phyloP scores from a whole-genome alignment of 2,113 vertebrate genomes.

The Caretta caretta region DNA sequence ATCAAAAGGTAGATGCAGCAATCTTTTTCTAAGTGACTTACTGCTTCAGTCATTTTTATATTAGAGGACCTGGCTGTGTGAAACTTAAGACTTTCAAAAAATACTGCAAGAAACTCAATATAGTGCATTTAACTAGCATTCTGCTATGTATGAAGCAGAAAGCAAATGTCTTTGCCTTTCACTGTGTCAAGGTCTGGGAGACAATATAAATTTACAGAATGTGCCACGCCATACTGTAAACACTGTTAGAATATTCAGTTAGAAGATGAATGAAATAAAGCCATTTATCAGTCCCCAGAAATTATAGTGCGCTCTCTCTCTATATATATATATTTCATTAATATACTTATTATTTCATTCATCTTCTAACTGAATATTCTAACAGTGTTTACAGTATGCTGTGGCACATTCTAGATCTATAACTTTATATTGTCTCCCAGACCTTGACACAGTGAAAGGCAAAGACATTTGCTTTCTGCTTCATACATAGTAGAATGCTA shows the following conservation, averaged over 20 bases:
- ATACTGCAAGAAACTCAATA: neutral
- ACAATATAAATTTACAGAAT: neutral
- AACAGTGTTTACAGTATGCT: neutral
- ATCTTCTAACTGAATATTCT: neutral
- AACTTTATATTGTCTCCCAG: neutral
- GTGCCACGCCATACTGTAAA: neutral
- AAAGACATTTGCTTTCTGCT: neutral
- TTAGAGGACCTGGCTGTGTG: neutral
- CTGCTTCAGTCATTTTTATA: constrained; percentile 2
- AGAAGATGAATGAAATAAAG: neutral
- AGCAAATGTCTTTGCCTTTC: neutral
- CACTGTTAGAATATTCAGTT: neutral
- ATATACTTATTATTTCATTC: neutral
- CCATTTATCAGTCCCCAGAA: neutral
- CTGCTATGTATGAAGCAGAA: neutral
- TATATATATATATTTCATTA: neutral
- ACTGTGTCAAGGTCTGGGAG: neutral
- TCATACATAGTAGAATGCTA: neutral
- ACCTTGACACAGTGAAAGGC: neutral
- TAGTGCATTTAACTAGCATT: neutral
- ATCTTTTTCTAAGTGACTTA: constrained; percentile 17
- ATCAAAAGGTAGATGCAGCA: neutral
- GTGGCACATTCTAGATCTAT: neutral
- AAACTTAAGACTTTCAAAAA: neutral
- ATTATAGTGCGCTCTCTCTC: neutral